Conservation (phyloP, 2,113 vertebrate species). For the Crocuta crocuta region DNA sequence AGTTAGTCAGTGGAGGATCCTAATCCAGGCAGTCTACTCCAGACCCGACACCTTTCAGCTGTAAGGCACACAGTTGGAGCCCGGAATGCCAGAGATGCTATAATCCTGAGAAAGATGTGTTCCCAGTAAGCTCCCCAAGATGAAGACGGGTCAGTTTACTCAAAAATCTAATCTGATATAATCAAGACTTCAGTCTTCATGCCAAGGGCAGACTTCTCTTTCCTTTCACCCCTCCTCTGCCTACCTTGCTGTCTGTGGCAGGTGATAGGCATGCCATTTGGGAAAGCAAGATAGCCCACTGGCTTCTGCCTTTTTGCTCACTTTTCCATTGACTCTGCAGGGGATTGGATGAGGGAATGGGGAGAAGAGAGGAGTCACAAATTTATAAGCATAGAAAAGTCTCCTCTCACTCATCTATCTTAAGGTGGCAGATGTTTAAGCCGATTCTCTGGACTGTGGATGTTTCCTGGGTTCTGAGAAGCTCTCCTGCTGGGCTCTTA, state of each 20-base stretch:
- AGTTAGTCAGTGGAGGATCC: too few species aligned
- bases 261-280: neutral
- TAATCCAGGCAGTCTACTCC: neutral
- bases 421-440: neutral
- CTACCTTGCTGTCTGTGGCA: neutral
- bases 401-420: neutral
- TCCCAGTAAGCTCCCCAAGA: neutral
- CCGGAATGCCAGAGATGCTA: neutral
- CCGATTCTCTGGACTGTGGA: neutral
- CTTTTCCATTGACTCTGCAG: neutral
- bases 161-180: neutral
- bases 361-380: neutral
- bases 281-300: neutral
- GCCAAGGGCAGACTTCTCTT: neutral
- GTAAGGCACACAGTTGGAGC: neutral
- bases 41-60: neutral
- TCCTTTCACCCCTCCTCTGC: neutral
- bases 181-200: neutral
- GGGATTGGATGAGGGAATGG: fast-evolving
- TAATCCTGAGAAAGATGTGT: neutral
- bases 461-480: too few species aligned
- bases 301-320: neutral
- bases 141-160: neutral
- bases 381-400: neutral
- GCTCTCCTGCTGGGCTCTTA: too few species aligned